A percentile compares a stretch with the other conserved stretches of the same genome.
Evolutionary conservation across 2,797 vertebrate species (phyloP).

Genomic region (Poecilia wingei): DNA sequence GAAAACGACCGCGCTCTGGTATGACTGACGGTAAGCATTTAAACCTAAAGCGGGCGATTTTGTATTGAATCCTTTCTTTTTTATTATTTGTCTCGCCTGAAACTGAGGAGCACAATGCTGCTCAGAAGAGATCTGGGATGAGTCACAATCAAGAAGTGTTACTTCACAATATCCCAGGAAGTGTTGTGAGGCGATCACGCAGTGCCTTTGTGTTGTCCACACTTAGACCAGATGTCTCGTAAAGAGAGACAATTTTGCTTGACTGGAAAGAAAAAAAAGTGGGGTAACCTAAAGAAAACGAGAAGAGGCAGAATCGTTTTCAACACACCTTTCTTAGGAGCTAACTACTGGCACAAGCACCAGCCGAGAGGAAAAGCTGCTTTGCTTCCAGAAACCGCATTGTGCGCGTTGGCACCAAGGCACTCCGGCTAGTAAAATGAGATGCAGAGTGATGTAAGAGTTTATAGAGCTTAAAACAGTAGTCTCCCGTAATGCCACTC

Average conservation of each 20-base stretch:
- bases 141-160: background rate
- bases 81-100: background rate
- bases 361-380: background rate
- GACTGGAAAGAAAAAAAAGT: background rate
- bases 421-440: background rate
- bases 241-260: background rate
- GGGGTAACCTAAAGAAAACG: background rate
- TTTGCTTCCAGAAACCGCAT: background rate
- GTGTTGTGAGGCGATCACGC: background rate
- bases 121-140: background rate
- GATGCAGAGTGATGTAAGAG: slow-evolving; percentile 3
- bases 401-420: background rate
- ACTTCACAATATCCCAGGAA: background rate
- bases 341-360: background rate
- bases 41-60: background rate
- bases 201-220: background rate
- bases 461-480: background rate
- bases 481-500: background rate
- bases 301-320: background rate
- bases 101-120: background rate
- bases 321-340: background rate
- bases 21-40: slow-evolving; percentile 8
- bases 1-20: background rate
- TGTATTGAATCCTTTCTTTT: background rate
- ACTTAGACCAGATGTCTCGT: background rate